These are phyloP conservation scores for Streptopelia turtur DNA, from an alignment of 2,797 vertebrate genomes.

Conservation along the genomic window DNA sequence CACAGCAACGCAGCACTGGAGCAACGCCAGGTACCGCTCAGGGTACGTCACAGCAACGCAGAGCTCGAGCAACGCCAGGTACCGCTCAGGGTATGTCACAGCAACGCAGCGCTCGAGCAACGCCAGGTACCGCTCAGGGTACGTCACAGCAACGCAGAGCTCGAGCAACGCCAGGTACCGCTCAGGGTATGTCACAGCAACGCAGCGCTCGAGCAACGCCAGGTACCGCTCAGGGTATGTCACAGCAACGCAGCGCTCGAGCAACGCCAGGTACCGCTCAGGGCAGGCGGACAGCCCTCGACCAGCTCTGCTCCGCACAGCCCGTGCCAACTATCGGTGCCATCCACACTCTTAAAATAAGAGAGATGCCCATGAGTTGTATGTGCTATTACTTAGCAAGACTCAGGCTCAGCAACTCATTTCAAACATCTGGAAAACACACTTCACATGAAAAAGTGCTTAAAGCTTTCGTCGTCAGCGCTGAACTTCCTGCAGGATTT, in stretches of 20 bases:
- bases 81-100: too few species aligned
- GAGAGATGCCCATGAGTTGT: background rate
- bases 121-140: fast-evolving
- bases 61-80: too few species aligned
- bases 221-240: fast-evolving
- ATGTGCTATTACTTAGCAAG: too few species aligned
- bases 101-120: background rate
- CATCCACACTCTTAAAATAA: fast-evolving
- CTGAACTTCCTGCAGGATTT: background rate
- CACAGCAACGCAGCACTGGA: too few species aligned
- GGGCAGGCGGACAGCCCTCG: background rate
- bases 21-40: too few species aligned
- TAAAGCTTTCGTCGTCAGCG: fast-evolving
- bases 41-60: too few species aligned
- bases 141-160: too few species aligned
- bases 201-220: background rate
- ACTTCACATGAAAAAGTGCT: background rate
- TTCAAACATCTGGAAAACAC: background rate
- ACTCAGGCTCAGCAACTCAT: background rate
- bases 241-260: background rate
- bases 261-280: fast-evolving
- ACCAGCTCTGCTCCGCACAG: background rate
- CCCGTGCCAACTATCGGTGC: background rate
- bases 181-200: background rate
- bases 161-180: background rate